A percentile compares a stretch with the other conserved stretches of the same genome.
These are phyloP conservation scores for Lagorchestes hirsutus DNA, from an alignment of 2,797 vertebrate genomes.

Conservation along the genomic window DNA sequence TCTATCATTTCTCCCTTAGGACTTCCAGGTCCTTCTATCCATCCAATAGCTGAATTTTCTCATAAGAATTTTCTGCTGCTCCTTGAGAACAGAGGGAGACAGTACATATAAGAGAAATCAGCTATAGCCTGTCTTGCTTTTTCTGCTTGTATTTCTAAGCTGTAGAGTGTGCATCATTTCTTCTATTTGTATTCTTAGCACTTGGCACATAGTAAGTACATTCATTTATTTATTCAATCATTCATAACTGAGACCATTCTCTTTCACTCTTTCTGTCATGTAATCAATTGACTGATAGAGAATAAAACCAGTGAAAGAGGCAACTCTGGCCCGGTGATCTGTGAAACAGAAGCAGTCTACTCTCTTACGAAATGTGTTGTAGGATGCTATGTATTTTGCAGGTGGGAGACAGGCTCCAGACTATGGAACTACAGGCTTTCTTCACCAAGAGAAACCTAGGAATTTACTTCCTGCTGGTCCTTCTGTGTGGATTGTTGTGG, in stretches of 20 bases:
- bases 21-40: background rate
- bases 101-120: background rate
- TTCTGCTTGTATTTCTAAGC: background rate
- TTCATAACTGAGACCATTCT: background rate
- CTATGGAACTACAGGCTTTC: background rate
- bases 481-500: background rate
- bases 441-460: background rate
- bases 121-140: background rate
- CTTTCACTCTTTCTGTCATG: background rate
- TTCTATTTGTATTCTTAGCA: background rate
- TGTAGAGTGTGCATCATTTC: background rate
- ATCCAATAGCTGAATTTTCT: background rate
- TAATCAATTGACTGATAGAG: background rate
- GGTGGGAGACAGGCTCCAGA: background rate
- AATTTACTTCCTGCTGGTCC: background rate
- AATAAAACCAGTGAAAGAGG: background rate
- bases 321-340: background rate
- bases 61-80: background rate
- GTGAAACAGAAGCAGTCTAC: background rate
- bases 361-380: background rate
- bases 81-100: background rate
- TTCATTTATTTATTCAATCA: background rate
- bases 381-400: background rate
- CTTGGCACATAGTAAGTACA: background rate
- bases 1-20: background rate